These are phyloP conservation scores for Apis dorsata DNA, from an alignment of 1,140 invertebrate genomes.

Conservation along the genomic window DNA sequence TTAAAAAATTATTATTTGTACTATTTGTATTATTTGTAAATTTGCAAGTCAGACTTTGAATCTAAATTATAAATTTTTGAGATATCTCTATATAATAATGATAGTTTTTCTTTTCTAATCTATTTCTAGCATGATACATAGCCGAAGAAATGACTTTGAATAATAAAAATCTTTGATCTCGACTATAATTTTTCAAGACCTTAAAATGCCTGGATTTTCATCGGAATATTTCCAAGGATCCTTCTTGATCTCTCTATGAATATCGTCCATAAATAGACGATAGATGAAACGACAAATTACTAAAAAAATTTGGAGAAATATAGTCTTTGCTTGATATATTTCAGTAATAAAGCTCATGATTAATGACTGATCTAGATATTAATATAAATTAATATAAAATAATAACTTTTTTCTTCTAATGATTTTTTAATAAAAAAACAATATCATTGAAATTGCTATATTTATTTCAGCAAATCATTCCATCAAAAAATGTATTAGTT, in stretches of 20 bases:
- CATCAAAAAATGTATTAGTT: background rate
- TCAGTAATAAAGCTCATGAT: background rate
- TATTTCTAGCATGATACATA: background rate
- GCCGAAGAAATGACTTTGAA: background rate
- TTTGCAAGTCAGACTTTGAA: background rate
- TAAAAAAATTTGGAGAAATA: background rate
- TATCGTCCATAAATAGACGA: background rate
- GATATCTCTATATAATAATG: background rate
- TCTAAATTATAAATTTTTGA: background rate
- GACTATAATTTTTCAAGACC: background rate
- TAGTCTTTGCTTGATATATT: background rate
- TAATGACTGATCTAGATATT: conserved; percentile 4
- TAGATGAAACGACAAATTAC: background rate
- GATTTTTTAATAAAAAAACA: background rate
- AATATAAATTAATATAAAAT: background rate
- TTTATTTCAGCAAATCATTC: conserved; percentile 1
- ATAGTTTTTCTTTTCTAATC: background rate
- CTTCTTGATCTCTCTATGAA: no score
- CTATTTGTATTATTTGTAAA: no score
- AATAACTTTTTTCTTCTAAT: no score
- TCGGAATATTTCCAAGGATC: background rate
- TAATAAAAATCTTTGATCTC: background rate
- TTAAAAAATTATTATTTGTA: no score
- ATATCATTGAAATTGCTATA: background rate
- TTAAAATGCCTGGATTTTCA: background rate